Base-by-base conservation (phyloP, 2,113 vertebrate genomes). In the Poeciliopsis occidentalis region DNA sequence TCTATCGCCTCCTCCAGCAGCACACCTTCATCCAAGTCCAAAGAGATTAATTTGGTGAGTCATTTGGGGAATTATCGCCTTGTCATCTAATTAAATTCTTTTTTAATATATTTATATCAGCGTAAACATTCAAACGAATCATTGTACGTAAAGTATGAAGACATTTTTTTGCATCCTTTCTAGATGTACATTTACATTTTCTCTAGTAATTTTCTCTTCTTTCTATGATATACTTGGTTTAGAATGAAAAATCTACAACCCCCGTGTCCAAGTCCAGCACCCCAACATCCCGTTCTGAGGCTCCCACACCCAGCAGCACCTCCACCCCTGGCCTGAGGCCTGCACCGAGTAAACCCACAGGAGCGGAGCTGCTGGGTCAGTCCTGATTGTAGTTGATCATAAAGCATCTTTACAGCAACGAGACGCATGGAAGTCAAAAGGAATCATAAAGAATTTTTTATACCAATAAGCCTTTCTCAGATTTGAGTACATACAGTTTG, bases 231-330 rank as follows among this genome's bases (percentile, higher is more conserved):
- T 74, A 64, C 82, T 13, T 66, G 17, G 44, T 70, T 3, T 87
- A 99, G 97, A 98, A 97, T 0, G 97, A 99, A 89, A 98, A 99
- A 71, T 96, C 97, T 0, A 97, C 96, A 1, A 98, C 97, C 0
- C 97, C 97, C 0, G 97, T 97, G 65, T 95, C 97, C 73, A 98
- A 98, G 84, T 97, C 97, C 27, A 98, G 96, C 91, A 97, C 97
- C 4, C 97, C 97, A 0, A 97, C 97, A 0, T 97, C 97, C 0
- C 94, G 97, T 69, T 97, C 96, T 0, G 97, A 99, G 0, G 96
- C 95, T 39, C 97, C 97, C 0, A 97, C 96, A 32, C 97, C 97
- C 0, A 97, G 97, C 90, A 98, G 96, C 37, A 95, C 96, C 87
- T 94, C 95, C 51, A 96, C 96, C 61, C 96, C 96, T 0, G 96